A percentile compares a stretch with the other conserved stretches of the same genome.
phyloP scores from a whole-genome alignment of 2,888 invertebrate species.

The Himalopsyche tibetana region DNA sequence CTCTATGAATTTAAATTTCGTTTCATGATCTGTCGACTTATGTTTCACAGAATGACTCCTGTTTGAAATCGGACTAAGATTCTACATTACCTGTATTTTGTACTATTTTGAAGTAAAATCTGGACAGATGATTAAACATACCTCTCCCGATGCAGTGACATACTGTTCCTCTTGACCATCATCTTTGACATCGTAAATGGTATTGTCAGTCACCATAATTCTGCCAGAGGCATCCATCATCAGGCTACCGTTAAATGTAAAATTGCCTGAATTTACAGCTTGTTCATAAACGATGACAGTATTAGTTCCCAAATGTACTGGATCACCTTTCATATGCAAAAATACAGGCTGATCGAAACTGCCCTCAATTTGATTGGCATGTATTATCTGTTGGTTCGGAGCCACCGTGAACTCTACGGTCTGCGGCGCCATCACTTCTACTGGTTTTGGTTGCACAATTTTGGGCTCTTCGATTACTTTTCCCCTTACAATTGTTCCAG shows the following conservation, averaged over 20 bases:
- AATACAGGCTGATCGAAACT: slow-evolving; percentile 76
- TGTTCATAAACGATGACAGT: slow-evolving; percentile 76
- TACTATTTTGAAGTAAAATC: too few species aligned
- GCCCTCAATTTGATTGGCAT: slow-evolving; percentile 73
- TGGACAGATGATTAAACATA: neutral
- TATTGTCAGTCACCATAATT: slow-evolving; percentile 75
- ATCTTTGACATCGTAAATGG: slow-evolving; percentile 76
- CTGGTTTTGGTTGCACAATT: slow-evolving; percentile 46
- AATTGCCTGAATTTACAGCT: slow-evolving; percentile 75
- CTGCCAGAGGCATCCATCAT: slow-evolving; percentile 75
- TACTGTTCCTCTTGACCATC: slow-evolving; percentile 70
- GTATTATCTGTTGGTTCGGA: slow-evolving; percentile 75
- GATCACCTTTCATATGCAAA: slow-evolving; percentile 74
- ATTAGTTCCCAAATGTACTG: slow-evolving; percentile 75
- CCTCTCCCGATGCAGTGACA: slow-evolving; percentile 66
- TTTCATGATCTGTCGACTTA: too few species aligned
- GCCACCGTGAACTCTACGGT: slow-evolving; percentile 74
- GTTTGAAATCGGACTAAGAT: too few species aligned
- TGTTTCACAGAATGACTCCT: too few species aligned
- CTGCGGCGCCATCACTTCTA: slow-evolving; percentile 69
- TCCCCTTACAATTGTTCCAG: slow-evolving; percentile 69
- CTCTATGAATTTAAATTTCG: too few species aligned
- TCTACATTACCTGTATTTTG: too few species aligned
- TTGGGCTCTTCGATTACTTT: slow-evolving; percentile 67
- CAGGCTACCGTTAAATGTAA: slow-evolving; percentile 76